These are phyloP conservation scores for Drosophila subquinaria DNA, from an alignment of 2,888 invertebrate species.

Conservation along the genomic window DNA sequence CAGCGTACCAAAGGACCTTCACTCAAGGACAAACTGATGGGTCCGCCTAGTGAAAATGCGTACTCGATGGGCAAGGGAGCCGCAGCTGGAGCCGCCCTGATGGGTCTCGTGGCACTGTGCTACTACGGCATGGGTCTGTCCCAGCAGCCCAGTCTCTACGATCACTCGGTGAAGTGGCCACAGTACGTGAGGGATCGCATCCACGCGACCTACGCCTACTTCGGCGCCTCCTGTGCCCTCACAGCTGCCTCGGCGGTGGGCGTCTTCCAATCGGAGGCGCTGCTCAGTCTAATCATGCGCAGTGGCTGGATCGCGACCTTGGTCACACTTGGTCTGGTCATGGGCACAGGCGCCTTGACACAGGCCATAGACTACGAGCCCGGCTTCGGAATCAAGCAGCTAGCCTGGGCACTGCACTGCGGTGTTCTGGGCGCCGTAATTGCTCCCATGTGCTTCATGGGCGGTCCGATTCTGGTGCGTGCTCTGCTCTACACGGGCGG, in stretches of 20 bases:
- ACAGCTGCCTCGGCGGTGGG: conserved; percentile 94
- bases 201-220: conserved; percentile 95
- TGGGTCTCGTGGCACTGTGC: conserved; percentile 96
- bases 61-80: conserved; percentile 95
- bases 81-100: conserved; percentile 94
- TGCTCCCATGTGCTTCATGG: conserved; percentile 96
- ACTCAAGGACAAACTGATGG: conserved; percentile 90
- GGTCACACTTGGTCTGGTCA: conserved; percentile 93
- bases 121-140: conserved; percentile 97
- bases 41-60: conserved; percentile 92
- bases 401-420: conserved; percentile 94
- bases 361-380: conserved; percentile 93
- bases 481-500: conserved; percentile 98
- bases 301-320: conserved; percentile 93
- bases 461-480: conserved; percentile 95
- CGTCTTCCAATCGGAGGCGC: conserved; percentile 92
- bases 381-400: conserved; percentile 93
- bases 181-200: conserved; percentile 96
- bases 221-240: conserved; percentile 93
- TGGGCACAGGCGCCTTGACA: conserved; percentile 94
- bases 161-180: conserved; percentile 97
- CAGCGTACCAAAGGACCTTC: conserved; percentile 86
- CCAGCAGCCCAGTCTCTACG: conserved; percentile 91
- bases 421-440: conserved; percentile 95
- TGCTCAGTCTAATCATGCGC: conserved; percentile 92